phyloP scores from a whole-genome alignment of 2,888 invertebrate species.

The Zelleria hepariella region DNA sequence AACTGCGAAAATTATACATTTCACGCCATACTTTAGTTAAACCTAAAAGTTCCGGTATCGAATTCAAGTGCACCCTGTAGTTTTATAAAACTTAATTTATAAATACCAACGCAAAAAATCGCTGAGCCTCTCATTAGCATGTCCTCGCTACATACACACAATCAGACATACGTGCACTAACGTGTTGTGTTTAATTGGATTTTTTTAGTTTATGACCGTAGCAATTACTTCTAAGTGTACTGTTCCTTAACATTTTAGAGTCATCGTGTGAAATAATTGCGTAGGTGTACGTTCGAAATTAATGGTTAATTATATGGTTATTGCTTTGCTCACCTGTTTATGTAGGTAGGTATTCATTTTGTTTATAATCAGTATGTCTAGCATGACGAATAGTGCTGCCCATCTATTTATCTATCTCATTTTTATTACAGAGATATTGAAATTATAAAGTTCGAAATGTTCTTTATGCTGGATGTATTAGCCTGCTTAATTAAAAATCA shows the following conservation, averaged over 20 bases:
- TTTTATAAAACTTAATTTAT: not conserved
- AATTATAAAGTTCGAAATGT: no score
- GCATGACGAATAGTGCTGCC: not conserved
- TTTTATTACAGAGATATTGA: no score
- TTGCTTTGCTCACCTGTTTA: not conserved
- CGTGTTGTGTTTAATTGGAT: not conserved
- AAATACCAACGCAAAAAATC: not conserved
- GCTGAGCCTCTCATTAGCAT: not conserved
- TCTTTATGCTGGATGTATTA: no score
- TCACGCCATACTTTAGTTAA: no score
- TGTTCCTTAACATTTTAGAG: not conserved
- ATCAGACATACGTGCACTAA: not conserved
- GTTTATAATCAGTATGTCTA: not conserved
- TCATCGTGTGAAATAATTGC: not conserved
- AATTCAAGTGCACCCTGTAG: not conserved
- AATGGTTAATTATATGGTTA: not conserved
- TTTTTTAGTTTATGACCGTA: not conserved
- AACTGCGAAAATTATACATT: no score
- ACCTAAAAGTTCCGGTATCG: no score
- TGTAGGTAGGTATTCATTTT: not conserved
- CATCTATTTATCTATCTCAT: no score
- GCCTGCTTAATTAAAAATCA: no score
- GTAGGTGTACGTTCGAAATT: not conserved
- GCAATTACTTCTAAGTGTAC: not conserved
- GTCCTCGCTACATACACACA: not conserved